phyloP scores from a whole-genome alignment of 2,113 vertebrate genomes.

The Delphinus delphis region DNA sequence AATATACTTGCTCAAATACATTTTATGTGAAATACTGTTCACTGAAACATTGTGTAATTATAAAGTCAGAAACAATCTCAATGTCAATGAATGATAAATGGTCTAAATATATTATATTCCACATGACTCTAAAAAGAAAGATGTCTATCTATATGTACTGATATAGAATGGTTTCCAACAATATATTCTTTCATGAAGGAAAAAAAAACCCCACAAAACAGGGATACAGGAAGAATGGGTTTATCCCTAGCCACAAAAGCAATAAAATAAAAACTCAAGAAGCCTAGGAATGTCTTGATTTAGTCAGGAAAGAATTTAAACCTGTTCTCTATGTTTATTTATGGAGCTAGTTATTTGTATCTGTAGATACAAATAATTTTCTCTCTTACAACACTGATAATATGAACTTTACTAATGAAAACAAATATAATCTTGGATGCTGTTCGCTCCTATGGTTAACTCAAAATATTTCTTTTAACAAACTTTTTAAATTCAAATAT shows the following conservation, averaged over 20 bases:
- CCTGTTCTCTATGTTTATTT: slow-evolving; percentile 25
- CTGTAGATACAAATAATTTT: background rate
- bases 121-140: background rate
- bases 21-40: background rate
- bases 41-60: background rate
- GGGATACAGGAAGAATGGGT: background rate
- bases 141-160: background rate
- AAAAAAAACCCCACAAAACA: background rate
- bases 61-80: background rate
- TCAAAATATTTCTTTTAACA: slow-evolving; percentile 11
- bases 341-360: background rate
- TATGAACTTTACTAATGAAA: background rate
- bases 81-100: background rate
- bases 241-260: background rate
- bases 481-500: background rate
- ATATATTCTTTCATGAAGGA: background rate
- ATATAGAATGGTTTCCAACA: slow-evolving; percentile 35
- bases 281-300: slow-evolving; percentile 20
- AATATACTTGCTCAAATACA: background rate
- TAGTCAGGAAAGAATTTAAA: slow-evolving; percentile 40
- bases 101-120: background rate
- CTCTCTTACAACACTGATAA: background rate
- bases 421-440: background rate
- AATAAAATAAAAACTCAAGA: slow-evolving; percentile 5
- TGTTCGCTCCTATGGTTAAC: background rate